Conservation (phyloP, 2,888 invertebrate genomes). For the Eupithecia exiguata region DNA sequence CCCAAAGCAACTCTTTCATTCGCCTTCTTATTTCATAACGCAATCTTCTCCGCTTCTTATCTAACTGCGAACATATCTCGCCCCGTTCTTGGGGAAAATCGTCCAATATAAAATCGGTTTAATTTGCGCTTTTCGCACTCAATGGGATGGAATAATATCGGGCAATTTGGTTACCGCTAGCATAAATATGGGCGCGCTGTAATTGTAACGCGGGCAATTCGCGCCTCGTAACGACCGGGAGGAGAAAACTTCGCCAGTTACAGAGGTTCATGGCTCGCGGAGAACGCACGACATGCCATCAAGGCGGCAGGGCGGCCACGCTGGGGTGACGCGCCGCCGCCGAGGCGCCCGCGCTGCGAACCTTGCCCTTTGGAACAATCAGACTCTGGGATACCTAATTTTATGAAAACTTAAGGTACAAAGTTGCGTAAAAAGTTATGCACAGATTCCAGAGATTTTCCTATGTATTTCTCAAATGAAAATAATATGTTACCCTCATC, state of each 20-base stretch:
- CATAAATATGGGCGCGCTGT: slow-evolving; percentile 83
- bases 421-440: neutral
- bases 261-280: slow-evolving; percentile 61
- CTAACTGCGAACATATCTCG: slow-evolving; percentile 82
- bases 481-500: neutral
- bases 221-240: slow-evolving; percentile 82
- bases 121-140: slow-evolving; percentile 85
- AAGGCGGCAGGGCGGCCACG: slow-evolving; percentile 25
- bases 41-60: slow-evolving; percentile 76
- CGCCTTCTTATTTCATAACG: slow-evolving; percentile 83
- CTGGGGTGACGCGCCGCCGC: neutral
- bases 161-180: slow-evolving; percentile 84
- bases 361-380: neutral
- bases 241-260: slow-evolving; percentile 81
- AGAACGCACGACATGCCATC: slow-evolving; percentile 47
- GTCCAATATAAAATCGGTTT: slow-evolving; percentile 84
- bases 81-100: slow-evolving; percentile 80
- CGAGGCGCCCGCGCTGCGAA: neutral
- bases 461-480: no score
- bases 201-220: slow-evolving; percentile 83
- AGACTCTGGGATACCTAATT: neutral
- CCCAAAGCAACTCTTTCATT: slow-evolving; percentile 78
- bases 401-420: neutral
- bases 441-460: no score
- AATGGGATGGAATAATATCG: slow-evolving; percentile 84